Percentiles rank a stretch among this genome's conserved stretches.
phyloP scores from a whole-genome alignment of 1,140 invertebrate species.

The Lasioglossum albipes region DNA sequence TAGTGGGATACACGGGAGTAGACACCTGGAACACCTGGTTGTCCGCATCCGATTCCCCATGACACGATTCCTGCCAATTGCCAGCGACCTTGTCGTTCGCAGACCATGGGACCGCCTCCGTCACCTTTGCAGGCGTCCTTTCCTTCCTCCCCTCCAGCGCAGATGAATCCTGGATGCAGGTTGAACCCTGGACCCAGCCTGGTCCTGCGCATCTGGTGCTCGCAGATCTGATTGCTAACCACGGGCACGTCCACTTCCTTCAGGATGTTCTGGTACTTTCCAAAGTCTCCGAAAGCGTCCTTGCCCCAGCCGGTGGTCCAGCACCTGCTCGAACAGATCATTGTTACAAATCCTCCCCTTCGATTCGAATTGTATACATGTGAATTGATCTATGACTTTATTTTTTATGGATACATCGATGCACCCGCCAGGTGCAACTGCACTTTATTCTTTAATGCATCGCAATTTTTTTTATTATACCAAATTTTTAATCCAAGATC shows the following conservation, averaged over 20 bases:
- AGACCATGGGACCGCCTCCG: constrained; percentile 94
- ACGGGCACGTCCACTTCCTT: constrained; percentile 95
- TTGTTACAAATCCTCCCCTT: no score
- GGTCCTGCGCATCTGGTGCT: constrained; percentile 89
- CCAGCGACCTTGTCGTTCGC: constrained; percentile 91
- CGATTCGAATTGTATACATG: no score
- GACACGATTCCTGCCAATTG: constrained; percentile 93
- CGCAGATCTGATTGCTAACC: constrained; percentile 88
- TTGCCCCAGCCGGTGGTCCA: constrained; percentile 98
- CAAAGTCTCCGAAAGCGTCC: constrained; percentile 93
- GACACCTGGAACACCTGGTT: constrained; percentile 93
- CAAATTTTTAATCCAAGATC: no score
- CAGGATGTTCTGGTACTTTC: constrained; percentile 94
- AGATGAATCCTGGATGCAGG: constrained; percentile 92
- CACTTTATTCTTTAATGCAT: no score
- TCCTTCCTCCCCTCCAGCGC: constrained; percentile 95
- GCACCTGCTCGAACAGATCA: constrained; percentile 81
- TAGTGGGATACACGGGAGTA: constrained; percentile 93
- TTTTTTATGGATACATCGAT: no score
- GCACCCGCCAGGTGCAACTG: no score
- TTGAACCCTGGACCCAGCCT: constrained; percentile 91
- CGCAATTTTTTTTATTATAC: no score
- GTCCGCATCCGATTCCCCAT: constrained; percentile 94
- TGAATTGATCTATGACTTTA: no score
- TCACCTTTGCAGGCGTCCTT: constrained; percentile 96